Evolutionary conservation across 2,888 invertebrate species (phyloP).

Genomic region (Ernsta delagoae): DNA sequence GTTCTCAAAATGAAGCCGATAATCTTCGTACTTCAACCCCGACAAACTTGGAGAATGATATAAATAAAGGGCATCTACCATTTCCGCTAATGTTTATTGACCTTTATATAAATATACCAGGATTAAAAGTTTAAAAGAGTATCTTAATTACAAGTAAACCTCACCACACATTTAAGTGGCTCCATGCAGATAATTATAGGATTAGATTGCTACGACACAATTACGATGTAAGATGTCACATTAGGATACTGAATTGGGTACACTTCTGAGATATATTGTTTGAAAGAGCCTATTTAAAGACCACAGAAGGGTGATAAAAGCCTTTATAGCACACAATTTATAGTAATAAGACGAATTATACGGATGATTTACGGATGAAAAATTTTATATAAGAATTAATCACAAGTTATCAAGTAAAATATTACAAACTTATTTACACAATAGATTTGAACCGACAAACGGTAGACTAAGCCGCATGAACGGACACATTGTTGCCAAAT

Average conservation of each 20-base stretch:
- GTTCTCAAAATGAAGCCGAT: neutral
- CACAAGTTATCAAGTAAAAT: too few relatives aligned
- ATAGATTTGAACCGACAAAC: neutral
- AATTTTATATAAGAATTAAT: neutral
- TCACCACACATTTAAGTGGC: too few relatives aligned
- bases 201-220: too few relatives aligned
- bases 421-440: neutral
- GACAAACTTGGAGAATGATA: neutral
- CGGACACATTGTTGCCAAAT: slow-evolving; percentile 1
- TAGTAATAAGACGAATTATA: neutral
- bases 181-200: too few relatives aligned
- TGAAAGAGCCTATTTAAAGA: neutral
- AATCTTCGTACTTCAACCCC: neutral
- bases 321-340: neutral
- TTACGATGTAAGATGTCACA: neutral
- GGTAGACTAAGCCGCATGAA: neutral
- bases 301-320: neutral
- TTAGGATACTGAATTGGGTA: neutral
- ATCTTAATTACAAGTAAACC: neutral
- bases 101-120: neutral
- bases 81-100: neutral
- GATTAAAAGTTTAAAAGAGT: neutral
- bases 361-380: neutral
- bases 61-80: too few relatives aligned
- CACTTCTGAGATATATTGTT: neutral